These are phyloP conservation scores for Thera britannica DNA, from an alignment of 2,888 invertebrate genomes.

Conservation along the genomic window DNA sequence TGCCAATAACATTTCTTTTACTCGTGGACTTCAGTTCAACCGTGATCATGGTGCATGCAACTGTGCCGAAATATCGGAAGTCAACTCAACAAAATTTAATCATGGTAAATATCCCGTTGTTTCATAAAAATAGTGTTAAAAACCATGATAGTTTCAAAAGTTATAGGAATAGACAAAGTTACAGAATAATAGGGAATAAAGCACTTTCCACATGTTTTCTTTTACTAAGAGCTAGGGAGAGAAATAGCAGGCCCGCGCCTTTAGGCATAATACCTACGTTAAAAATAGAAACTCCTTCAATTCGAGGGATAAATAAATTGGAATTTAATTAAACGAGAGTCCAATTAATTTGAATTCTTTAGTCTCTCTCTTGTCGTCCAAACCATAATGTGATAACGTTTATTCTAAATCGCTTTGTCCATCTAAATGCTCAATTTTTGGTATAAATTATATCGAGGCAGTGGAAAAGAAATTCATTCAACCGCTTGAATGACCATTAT, in stretches of 20 bases:
- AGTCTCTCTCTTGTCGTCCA: conserved; percentile 1
- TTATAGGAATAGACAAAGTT: neutral
- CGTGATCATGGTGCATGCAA: too few relatives aligned
- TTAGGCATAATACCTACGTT: neutral
- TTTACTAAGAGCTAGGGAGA: neutral
- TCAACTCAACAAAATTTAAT: too few relatives aligned
- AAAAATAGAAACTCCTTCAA: neutral
- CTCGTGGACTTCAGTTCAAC: too few relatives aligned
- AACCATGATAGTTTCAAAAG: too few relatives aligned
- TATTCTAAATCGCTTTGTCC: conserved; percentile 12
- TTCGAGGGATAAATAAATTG: neutral
- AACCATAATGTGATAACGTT: conserved; percentile 10
- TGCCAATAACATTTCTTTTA: too few relatives aligned
- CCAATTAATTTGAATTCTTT: conserved; percentile 14
- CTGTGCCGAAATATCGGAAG: too few relatives aligned
- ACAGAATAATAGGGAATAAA: neutral
- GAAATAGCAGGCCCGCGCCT: too few relatives aligned
- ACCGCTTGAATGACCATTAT: conserved; percentile 33
- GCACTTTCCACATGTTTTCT: neutral
- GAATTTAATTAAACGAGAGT: conserved; percentile 4
- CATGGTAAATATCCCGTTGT: too few relatives aligned
- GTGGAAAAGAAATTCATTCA: conserved; percentile 29
- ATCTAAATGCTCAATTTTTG: conserved; percentile 26
- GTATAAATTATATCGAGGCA: conserved; percentile 23
- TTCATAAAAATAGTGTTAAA: too few relatives aligned